A percentile compares a stretch with the other conserved stretches of the same genome.
Evolutionary conservation across 2,113 vertebrate species (phyloP).

Genomic region (Lepidiolamprologus cunningtoni): DNA sequence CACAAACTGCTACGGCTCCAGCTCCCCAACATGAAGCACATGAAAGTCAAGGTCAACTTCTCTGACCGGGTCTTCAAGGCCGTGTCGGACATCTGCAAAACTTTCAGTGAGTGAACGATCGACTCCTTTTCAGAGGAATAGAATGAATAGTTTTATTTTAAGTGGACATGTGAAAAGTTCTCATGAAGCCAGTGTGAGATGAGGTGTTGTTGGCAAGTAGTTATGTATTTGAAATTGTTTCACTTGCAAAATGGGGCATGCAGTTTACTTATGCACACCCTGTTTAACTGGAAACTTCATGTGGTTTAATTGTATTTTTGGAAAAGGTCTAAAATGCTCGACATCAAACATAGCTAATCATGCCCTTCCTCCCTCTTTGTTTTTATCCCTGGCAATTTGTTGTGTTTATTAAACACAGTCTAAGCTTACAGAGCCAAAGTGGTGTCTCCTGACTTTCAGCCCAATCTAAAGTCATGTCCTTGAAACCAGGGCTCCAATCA

Average conservation of each 20-base stretch:
- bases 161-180: background rate
- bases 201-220: background rate
- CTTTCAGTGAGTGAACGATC: conserved; percentile 88
- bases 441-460: background rate
- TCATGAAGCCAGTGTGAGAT: background rate
- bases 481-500: conserved; percentile 8
- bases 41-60: conserved; percentile 99
- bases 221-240: background rate
- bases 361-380: conserved; percentile 9
- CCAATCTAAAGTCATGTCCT: conserved; percentile 10
- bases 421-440: background rate
- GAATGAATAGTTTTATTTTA: background rate
- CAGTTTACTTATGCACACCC: background rate
- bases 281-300: background rate
- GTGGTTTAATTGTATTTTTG: background rate
- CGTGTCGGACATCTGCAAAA: conserved; percentile 98
- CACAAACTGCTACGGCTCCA: conserved; percentile 96
- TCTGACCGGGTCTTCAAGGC: conserved; percentile 98
- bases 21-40: conserved; percentile 98
- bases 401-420: conserved; percentile 51
- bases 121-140: background rate
- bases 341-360: background rate
- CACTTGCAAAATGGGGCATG: background rate
- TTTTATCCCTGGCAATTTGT: conserved; percentile 19
- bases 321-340: background rate